phyloP scores from a whole-genome alignment of 2,797 vertebrate genomes.

The Acanthurus tractus region DNA sequence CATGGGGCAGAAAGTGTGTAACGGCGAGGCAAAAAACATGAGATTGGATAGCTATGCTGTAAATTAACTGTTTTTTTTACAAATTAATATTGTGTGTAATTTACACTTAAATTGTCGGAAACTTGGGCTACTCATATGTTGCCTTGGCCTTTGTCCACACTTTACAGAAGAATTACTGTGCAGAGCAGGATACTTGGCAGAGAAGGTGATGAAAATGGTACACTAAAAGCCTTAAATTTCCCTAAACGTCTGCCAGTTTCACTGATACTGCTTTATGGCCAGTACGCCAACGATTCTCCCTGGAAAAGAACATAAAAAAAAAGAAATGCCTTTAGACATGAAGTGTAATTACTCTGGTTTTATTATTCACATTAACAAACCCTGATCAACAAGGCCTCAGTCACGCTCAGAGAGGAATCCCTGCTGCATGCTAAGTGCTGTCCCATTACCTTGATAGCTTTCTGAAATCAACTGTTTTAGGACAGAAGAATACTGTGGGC shows the following conservation, averaged over 20 bases:
- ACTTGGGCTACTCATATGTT: background rate
- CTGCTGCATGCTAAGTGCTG: background rate
- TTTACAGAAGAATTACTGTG: background rate
- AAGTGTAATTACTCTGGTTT: background rate
- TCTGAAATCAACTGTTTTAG: background rate
- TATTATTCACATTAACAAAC: conserved; percentile 1
- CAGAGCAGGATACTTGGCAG: background rate
- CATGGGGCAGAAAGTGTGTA: background rate
- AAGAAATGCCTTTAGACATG: background rate
- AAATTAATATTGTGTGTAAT: too few relatives aligned
- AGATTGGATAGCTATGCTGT: too few relatives aligned
- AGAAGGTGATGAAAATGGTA: background rate
- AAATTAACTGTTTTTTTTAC: too few relatives aligned
- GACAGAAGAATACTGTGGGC: background rate
- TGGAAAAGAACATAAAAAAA: background rate
- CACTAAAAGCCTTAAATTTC: background rate
- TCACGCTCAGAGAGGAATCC: background rate
- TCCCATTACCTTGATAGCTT: background rate
- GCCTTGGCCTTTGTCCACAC: background rate
- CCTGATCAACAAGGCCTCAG: background rate
- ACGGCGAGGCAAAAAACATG: too few relatives aligned
- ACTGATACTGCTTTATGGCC: background rate
- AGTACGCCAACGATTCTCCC: background rate
- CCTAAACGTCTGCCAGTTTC: background rate
- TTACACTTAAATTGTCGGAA: too few relatives aligned